Evolutionary conservation across 2,113 vertebrate genomes (phyloP).

Genomic region (Sisor rabdophorus): DNA sequence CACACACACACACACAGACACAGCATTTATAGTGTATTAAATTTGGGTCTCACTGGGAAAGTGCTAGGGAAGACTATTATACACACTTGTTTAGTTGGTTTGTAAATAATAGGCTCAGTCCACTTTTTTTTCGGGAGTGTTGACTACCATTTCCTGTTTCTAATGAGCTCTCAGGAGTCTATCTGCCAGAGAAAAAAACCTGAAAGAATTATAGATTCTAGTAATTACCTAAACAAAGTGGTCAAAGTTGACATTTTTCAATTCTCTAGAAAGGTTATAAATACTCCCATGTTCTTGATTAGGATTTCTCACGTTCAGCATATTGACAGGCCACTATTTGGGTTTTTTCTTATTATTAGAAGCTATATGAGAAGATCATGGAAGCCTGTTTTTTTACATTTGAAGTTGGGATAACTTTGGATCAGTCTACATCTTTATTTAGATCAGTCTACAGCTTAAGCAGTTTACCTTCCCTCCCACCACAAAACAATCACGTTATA

Average conservation of each 20-base stretch:
- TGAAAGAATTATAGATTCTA: background rate
- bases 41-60: background rate
- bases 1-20: slow-evolving; percentile 27
- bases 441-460: background rate
- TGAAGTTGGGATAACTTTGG: no score
- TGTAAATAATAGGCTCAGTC: background rate
- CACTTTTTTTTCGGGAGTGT: background rate
- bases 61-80: background rate
- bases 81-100: background rate
- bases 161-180: background rate
- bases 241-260: background rate
- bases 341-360: background rate
- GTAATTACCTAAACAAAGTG: background rate
- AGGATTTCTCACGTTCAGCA: background rate
- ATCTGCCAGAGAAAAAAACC: background rate
- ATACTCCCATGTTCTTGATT: background rate
- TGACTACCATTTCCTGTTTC: slow-evolving; percentile 27
- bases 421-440: no score
- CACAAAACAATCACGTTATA: background rate
- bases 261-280: background rate
- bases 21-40: slow-evolving; percentile 1
- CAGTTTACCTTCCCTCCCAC: background rate
- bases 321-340: background rate
- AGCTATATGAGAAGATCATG: background rate
- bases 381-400: background rate